Percentiles rank a stretch among this genome's conserved stretches.
Evolutionary conservation across 1,140 invertebrate species (phyloP).

Genomic region (Heliconius eleuchia): DNA sequence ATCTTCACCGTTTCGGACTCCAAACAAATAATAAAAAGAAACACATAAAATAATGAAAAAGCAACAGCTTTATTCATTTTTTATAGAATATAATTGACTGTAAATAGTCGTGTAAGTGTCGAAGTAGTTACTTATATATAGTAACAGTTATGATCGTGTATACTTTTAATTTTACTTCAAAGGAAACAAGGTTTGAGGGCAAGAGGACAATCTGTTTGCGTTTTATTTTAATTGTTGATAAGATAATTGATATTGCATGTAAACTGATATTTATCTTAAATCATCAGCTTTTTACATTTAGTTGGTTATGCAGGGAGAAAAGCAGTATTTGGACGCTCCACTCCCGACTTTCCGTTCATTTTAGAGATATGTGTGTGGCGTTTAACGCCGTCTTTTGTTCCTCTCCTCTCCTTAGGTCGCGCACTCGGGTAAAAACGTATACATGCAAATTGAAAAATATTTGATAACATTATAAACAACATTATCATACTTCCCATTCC

Average conservation of each 20-base stretch:
- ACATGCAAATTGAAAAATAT: background rate
- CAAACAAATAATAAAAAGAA: background rate
- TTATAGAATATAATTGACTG: background rate
- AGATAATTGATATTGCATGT: background rate
- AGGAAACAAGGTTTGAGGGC: background rate
- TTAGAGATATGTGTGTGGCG: too few relatives aligned
- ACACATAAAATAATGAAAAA: conserved; percentile 1
- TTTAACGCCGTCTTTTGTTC: too few relatives aligned
- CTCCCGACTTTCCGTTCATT: too few relatives aligned
- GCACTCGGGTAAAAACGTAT: background rate
- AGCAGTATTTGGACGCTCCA: too few relatives aligned
- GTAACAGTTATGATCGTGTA: background rate
- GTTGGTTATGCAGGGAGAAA: too few relatives aligned
- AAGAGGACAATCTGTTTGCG: background rate
- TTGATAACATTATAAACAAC: background rate
- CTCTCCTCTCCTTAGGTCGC: too few relatives aligned
- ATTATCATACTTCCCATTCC: background rate
- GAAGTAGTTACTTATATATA: background rate
- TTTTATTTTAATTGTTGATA: background rate
- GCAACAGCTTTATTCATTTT: background rate
- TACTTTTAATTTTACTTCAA: background rate
- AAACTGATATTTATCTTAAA: too few relatives aligned
- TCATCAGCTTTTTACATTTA: too few relatives aligned
- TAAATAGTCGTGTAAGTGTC: background rate
- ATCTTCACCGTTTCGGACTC: background rate